These are phyloP conservation scores for Sorex fumeus DNA, from an alignment of 2,113 vertebrate genomes.

Conservation along the genomic window DNA sequence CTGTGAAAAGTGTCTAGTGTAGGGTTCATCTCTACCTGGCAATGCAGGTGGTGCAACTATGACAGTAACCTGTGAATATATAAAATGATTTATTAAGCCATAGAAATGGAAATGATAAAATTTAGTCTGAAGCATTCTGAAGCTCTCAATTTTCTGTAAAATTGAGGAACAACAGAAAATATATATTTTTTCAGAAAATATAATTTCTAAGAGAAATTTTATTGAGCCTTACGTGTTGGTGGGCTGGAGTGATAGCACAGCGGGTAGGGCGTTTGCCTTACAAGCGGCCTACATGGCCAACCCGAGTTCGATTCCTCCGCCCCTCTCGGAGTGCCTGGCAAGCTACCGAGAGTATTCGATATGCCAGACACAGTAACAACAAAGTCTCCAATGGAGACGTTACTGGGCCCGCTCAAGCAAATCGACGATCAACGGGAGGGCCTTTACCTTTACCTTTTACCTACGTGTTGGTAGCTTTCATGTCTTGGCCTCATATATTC, in stretches of 20 bases:
- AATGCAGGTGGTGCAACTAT: slow-evolving; percentile 79
- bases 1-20: slow-evolving; percentile 84
- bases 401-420: no score
- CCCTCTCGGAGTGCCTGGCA: no score
- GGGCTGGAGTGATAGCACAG: no score
- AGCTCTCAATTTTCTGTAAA: background rate
- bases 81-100: background rate
- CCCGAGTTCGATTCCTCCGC: no score
- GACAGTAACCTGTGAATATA: slow-evolving; percentile 85
- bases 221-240: background rate
- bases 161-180: background rate
- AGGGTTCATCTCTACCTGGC: slow-evolving; percentile 84
- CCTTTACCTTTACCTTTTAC: no score
- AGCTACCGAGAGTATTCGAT: no score
- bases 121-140: background rate
- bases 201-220: background rate
- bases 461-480: slow-evolving; percentile 74
- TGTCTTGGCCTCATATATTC: slow-evolving; percentile 72
- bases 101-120: background rate
- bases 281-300: no score
- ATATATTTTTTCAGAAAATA: background rate
- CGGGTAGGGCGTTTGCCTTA: no score
- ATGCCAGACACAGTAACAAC: no score
- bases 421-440: no score
- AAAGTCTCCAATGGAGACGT: no score